These are phyloP conservation scores for Ceriagrion tenellum DNA, from an alignment of 2,888 invertebrate species.

Conservation along the genomic window DNA sequence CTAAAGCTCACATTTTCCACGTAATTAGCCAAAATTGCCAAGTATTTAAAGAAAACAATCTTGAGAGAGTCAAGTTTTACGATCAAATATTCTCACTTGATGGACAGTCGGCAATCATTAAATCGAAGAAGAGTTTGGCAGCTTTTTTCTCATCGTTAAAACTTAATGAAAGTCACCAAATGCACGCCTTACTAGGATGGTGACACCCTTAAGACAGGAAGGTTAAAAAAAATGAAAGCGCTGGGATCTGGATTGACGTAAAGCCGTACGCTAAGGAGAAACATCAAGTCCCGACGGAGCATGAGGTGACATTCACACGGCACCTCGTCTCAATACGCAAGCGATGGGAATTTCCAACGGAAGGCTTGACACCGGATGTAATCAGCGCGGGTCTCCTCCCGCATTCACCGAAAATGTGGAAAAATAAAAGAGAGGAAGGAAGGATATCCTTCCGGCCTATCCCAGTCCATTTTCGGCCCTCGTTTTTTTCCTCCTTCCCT, in stretches of 20 bases:
- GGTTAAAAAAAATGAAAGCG: neutral
- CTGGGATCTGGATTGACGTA: neutral
- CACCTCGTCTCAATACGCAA: neutral
- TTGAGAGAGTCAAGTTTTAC: no score
- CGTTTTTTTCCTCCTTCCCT: neutral
- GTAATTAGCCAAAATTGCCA: no score
- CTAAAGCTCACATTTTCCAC: no score
- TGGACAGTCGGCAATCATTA: no score
- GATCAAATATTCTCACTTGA: no score
- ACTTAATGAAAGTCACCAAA: no score
- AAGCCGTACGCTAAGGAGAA: neutral
- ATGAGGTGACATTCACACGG: constrained; percentile 49
- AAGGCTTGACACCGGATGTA: constrained; percentile 17
- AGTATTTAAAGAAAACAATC: no score
- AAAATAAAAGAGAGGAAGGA: no score
- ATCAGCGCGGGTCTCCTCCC: neutral
- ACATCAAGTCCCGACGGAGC: neutral
- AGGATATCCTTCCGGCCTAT: neutral
- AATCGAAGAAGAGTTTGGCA: no score
- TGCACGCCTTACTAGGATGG: neutral
- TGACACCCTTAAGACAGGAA: neutral
- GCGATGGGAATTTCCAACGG: neutral
- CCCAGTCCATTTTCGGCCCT: neutral
- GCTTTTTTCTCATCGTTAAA: no score
- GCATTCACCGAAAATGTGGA: neutral